phyloP scores from a whole-genome alignment of 2,113 vertebrate species.

The Gadus macrocephalus region DNA sequence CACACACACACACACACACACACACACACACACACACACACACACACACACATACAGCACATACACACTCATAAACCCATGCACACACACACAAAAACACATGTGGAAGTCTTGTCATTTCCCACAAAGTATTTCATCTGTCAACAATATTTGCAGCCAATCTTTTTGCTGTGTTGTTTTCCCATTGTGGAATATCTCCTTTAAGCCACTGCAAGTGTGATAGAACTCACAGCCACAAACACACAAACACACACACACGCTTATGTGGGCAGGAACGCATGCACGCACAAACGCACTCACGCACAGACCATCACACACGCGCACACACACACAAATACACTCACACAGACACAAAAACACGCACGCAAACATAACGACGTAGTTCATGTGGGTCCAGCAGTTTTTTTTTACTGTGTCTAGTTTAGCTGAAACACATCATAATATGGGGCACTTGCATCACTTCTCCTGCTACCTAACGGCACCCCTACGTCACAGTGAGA shows the following conservation, averaged over 20 bases:
- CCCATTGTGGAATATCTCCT: slow-evolving; percentile 41
- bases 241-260: slow-evolving; percentile 2
- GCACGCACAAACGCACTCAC: slow-evolving; percentile 17
- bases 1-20: too few species aligned
- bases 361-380: not conserved
- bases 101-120: not conserved
- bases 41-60: not conserved
- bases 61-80: too few species aligned
- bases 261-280: too few species aligned
- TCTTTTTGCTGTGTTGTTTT: slow-evolving; percentile 45
- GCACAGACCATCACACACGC: slow-evolving; percentile 4
- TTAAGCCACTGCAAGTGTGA: slow-evolving; percentile 31
- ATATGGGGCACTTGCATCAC: too few species aligned
- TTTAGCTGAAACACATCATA: too few species aligned
- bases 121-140: slow-evolving; percentile 28
- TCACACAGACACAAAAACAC: slow-evolving; percentile 1
- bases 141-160: slow-evolving; percentile 42
- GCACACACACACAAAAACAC: slow-evolving; percentile 11
- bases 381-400: too few species aligned
- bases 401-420: too few species aligned
- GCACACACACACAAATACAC: not conserved
- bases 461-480: too few species aligned
- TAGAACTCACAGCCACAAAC: slow-evolving; percentile 4
- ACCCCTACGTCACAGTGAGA: too few species aligned
- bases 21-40: too few species aligned